Percentiles rank a stretch among this genome's conserved stretches.
Conservation (phyloP, 2,888 invertebrate species). For the Limnephilus auricula region DNA sequence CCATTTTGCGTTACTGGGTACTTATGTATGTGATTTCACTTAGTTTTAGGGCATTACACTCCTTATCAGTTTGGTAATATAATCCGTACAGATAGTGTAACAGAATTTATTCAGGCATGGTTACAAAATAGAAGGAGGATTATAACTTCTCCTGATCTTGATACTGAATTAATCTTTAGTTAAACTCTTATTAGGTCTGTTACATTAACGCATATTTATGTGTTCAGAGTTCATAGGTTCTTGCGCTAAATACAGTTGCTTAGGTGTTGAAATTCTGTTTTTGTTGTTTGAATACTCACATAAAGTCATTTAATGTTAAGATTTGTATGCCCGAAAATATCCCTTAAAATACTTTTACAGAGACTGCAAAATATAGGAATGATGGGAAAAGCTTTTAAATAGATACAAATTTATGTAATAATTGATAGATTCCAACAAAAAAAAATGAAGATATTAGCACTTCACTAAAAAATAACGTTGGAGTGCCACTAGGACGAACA, state of each 20-base stretch:
- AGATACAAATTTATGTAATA: too few species aligned
- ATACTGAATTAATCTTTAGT: neutral
- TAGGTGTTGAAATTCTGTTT: neutral
- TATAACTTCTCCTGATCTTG: neutral
- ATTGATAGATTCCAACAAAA: too few species aligned
- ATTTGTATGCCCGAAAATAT: too few species aligned
- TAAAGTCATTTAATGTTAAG: too few species aligned
- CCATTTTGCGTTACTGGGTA: neutral
- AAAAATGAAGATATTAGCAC: too few species aligned
- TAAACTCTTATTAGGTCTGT: neutral
- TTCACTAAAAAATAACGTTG: too few species aligned
- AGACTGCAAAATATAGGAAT: too few species aligned
- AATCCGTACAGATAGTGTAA: neutral
- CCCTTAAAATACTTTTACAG: too few species aligned
- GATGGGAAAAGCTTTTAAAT: too few species aligned
- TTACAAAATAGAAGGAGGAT: neutral
- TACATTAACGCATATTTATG: neutral
- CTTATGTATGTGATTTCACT: neutral
- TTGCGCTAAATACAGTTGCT: neutral
- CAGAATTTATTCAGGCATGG: neutral
- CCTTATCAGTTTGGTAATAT: neutral
- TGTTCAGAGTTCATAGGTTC: neutral
- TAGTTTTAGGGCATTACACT: neutral
- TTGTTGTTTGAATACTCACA: too few species aligned
- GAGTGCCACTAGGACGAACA: too few species aligned